These are phyloP conservation scores for Pseudobourletiella spinata DNA, from an alignment of 1,140 invertebrate species.

Conservation along the genomic window DNA sequence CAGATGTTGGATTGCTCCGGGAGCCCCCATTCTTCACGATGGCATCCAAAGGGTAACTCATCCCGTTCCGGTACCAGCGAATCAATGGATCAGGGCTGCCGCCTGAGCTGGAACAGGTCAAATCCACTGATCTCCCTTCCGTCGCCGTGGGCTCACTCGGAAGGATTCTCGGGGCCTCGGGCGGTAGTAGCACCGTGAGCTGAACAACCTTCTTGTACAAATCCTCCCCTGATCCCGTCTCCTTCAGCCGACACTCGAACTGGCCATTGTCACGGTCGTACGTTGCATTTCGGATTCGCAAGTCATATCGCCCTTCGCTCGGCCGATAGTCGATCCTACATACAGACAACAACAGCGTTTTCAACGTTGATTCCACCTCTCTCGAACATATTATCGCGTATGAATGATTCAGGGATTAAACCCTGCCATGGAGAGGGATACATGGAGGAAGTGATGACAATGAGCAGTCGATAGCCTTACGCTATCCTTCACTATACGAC, in stretches of 20 bases:
- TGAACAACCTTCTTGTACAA: conserved; percentile 71
- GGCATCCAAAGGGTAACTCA: conserved; percentile 54
- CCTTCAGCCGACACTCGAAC: conserved; percentile 82
- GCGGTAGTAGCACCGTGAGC: conserved; percentile 74
- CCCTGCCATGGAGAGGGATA: no score
- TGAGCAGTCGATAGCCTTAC: no score
- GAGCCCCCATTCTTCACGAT: conserved; percentile 53
- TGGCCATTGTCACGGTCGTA: conserved; percentile 79
- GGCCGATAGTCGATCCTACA: conserved; percentile 64
- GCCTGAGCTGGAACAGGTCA: conserved; percentile 72
- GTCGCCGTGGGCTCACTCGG: conserved; percentile 51
- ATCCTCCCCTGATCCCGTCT: conserved; percentile 67
- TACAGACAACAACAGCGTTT: no score
- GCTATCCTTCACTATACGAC: no score
- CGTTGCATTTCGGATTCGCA: conserved; percentile 69
- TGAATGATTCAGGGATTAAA: no score
- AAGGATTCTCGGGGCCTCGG: conserved; percentile 63
- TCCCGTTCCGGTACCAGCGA: conserved; percentile 45
- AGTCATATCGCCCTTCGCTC: conserved; percentile 72
- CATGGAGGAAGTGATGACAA: no score
- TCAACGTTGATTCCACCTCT: conserved; percentile 6
- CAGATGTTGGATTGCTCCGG: conserved; percentile 58
- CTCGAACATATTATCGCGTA: not conserved
- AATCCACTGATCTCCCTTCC: conserved; percentile 44
- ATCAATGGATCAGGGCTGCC: conserved; percentile 60